Base-by-base conservation (phyloP, 1,140 invertebrate species). In the Dolichoris vasculosae region DNA sequence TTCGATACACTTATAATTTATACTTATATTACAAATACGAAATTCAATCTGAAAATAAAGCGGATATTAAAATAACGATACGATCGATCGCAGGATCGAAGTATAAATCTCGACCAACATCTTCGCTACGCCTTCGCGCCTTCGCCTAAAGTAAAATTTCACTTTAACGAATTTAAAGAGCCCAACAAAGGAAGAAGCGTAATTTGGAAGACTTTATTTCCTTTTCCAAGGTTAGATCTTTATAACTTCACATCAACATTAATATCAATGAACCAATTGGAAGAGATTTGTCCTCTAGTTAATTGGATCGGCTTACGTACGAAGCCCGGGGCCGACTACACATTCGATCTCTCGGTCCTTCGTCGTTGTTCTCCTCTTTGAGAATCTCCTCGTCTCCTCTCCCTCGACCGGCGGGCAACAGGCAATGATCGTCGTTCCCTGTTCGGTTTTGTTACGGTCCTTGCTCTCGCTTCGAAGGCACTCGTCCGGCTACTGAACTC, bases 401-500 rank as follows among this genome's bases (percentile, higher is more conserved):
- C n/a, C 20, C 35, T 20, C 15, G 32, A 69, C n/a, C n/a, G n/a
- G n/a, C n/a, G n/a, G n/a, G n/a, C n/a, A n/a, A n/a, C n/a, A n/a
- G n/a, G 32, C 67, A 3, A 35, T 20, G 15, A 59, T 35, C n/a
- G 1, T 67, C n/a, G 2, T 32, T 35, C 3, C 20, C 71, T 55
- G n/a, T 40, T 82, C 59, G 76, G 48, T 83, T 83, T 80, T 80
- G 51, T 80, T 64, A 80, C 71, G 85, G 81, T 46, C 76, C 64
- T 79, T 83, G 76, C 76, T 86, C 76, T 64, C 80, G n/a, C n/a
- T 32, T 3, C 55, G 13, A 23, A 30, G 17, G 20, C 63, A 48
- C 69, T 73, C 17, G 55, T 35, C 30, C 59, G 73, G 71, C 79
- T 86, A 77, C 85, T 86, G 85, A 85, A 86, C 85, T 80, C 76